Conservation (phyloP, 2,888 invertebrate genomes). For the Cantharis rustica region DNA sequence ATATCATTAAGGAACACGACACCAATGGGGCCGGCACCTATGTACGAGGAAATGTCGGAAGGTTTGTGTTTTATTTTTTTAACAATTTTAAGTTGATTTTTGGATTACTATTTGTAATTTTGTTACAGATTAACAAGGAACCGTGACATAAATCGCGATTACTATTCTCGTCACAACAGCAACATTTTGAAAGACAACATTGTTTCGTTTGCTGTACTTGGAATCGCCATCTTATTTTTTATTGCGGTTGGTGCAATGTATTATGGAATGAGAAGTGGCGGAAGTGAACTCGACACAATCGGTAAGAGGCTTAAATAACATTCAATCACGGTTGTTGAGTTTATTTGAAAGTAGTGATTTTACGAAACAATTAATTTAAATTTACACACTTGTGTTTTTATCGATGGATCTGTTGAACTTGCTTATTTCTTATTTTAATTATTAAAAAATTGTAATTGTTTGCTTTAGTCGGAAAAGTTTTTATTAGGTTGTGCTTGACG, state of each 20-base stretch:
- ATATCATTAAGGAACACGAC: constrained; percentile 53
- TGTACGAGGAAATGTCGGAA: constrained; percentile 31
- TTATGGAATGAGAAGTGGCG: constrained; percentile 67
- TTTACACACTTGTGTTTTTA: background rate
- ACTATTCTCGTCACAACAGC: constrained; percentile 35
- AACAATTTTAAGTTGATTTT: background rate
- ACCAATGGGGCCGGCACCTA: constrained; percentile 46
- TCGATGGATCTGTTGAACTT: background rate
- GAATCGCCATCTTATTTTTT: constrained; percentile 67
- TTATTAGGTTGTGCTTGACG: background rate
- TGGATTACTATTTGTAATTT: background rate
- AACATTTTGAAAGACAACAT: constrained; percentile 61
- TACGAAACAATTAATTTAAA: background rate
- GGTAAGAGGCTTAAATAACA: constrained; percentile 51
- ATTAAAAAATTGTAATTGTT: background rate
- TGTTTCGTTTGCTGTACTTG: constrained; percentile 68
- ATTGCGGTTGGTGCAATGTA: constrained; percentile 69
- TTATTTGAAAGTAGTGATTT: background rate
- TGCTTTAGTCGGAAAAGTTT: background rate
- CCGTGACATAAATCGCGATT: constrained; percentile 46
- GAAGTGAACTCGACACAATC: constrained; percentile 60
- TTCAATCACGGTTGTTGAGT: background rate
- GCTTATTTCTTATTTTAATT: background rate
- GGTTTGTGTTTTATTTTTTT: constrained; percentile 22
- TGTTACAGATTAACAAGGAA: constrained; percentile 36